Conservation (phyloP, 92 coral and sea anemone species). For the Zoanthus sociatus region DNA sequence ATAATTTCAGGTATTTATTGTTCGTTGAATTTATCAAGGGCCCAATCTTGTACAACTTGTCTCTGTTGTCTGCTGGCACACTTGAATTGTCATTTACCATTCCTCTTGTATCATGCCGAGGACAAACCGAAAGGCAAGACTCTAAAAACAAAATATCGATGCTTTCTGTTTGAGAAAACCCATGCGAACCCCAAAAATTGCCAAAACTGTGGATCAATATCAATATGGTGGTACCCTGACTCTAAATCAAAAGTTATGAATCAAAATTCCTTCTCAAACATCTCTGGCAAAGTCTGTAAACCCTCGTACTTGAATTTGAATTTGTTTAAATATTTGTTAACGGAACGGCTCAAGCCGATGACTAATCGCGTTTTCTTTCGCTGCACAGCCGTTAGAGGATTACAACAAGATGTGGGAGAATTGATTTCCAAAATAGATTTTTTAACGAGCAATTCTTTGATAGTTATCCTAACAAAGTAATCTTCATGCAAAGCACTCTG, state of each 20-base stretch:
- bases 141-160: too few relatives aligned
- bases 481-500: background rate
- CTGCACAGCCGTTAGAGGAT: background rate
- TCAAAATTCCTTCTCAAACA: too few relatives aligned
- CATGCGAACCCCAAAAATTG: too few relatives aligned
- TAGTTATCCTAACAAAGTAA: background rate
- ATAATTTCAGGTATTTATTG: conserved; percentile 53
- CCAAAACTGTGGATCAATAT: too few relatives aligned
- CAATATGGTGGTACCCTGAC: too few relatives aligned
- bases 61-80: conserved; percentile 53
- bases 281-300: too few relatives aligned
- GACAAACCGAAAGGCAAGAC: too few relatives aligned
- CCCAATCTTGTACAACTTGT: conserved; percentile 52
- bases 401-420: background rate
- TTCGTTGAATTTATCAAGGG: conserved; percentile 64
- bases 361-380: background rate
- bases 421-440: background rate
- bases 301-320: too few relatives aligned
- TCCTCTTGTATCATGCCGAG: too few relatives aligned
- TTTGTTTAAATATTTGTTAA: background rate
- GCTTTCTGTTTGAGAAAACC: too few relatives aligned
- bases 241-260: too few relatives aligned
- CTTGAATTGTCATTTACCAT: too few relatives aligned
- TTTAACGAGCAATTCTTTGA: background rate
- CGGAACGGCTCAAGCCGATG: background rate